Conservation (phyloP, 2,113 vertebrate genomes). For the Amia ocellicauda region DNA sequence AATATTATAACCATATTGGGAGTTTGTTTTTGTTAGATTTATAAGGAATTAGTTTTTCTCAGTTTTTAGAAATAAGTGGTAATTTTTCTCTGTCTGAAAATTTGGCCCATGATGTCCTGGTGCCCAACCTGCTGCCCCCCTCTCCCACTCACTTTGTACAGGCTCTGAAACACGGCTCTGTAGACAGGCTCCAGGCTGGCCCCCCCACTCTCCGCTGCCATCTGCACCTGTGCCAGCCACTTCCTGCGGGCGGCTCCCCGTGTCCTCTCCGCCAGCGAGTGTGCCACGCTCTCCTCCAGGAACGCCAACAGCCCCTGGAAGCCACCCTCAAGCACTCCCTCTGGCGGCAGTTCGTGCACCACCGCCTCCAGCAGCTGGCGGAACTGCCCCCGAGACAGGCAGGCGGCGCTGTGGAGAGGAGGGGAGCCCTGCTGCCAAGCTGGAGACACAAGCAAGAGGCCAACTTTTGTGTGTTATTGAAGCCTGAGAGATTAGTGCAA, state of each 20-base stretch:
- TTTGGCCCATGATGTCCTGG: too few relatives aligned
- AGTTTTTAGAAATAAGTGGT: too few relatives aligned
- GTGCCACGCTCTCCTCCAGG: conserved; percentile 43
- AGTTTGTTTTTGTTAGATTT: too few relatives aligned
- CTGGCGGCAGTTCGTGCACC: conserved; percentile 43
- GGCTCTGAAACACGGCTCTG: conserved; percentile 50
- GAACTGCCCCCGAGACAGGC: conserved; percentile 53
- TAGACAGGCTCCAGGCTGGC: conserved; percentile 55
- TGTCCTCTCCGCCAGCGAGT: conserved; percentile 25
- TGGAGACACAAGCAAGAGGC: background rate
- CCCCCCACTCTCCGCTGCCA: conserved; percentile 44
- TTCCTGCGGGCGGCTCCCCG: conserved; percentile 48
- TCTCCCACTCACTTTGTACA: conserved; percentile 62
- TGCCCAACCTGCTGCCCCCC: too few relatives aligned
- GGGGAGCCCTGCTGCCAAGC: background rate
- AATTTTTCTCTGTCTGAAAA: too few relatives aligned
- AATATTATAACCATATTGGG: too few relatives aligned
- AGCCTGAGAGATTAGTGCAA: too few relatives aligned
- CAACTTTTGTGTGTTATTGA: too few relatives aligned
- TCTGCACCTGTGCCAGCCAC: conserved; percentile 62
- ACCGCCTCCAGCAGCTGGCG: conserved; percentile 57
- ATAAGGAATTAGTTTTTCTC: too few relatives aligned
- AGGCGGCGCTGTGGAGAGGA: background rate
- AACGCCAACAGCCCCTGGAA: conserved; percentile 59
- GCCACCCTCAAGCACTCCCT: conserved; percentile 44